Evolutionary conservation across 2,888 invertebrate genomes (phyloP), one percentile per base, ranked within the genome.

Genomic region (Lagria hirta): DNA sequence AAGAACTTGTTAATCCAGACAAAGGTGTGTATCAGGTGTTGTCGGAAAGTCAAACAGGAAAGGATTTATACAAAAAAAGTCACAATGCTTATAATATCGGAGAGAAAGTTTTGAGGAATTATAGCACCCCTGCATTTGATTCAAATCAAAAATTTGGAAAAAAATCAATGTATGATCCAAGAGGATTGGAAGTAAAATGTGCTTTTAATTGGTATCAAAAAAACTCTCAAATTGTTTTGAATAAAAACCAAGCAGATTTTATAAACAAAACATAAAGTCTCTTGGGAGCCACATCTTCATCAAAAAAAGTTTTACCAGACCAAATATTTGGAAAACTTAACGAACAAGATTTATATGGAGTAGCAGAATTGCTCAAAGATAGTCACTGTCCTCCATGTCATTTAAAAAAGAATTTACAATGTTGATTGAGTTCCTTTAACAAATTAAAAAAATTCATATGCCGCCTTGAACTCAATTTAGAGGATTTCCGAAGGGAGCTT

Each of bases 171-270:
- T 65, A 70, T 13, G 78, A 78, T 56, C 73, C 72, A 41, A 65
- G 75, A 48, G 79, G 79, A 7, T 70, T 63, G 15, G 71, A 73
- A 56, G 74, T 71, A n/a, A 70, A 61, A 54, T 76, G 77, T 54
- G 60, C 60, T n/a, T 58, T 60, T 27, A 44, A 53, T 55, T 55
- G 78, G 77, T 41, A 72, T 55, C 48, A 64, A 12, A 66, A 64
- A 20, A 60, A 66, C 29, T 68, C 69, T 28, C 54, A 68, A 2
- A 56, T 71, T 14, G 40, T 72, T n/a, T 58, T 52, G 4, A 75
- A 69, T 52, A 66, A 69, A 20, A 68, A 74, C 48, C 72, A 75
- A 55, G 66, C 75, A 0, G 71, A 78, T 54, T 70, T 65, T 47
- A 57, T 64, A 40, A 67, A 73, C 11, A 51, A 54, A 21, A 66